A percentile compares a stretch with the other conserved stretches of the same genome.
Evolutionary conservation across 1,140 invertebrate genomes (phyloP).

Genomic region (Bilobella aurantiaca): DNA sequence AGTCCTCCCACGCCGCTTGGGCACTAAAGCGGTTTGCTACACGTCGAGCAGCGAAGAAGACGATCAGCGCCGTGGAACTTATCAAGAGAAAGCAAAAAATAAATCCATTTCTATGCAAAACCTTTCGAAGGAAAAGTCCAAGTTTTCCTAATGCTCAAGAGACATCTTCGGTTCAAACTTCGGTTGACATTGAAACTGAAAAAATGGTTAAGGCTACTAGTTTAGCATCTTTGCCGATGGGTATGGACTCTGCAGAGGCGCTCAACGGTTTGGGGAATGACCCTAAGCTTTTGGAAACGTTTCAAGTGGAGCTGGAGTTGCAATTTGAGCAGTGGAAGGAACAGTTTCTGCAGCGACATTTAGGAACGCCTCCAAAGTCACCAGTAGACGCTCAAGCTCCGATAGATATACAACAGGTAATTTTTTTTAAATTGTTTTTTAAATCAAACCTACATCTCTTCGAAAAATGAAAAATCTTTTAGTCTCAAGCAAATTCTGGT

Average conservation of each 20-base stretch:
- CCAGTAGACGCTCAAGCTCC: background rate
- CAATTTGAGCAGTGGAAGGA: conserved; percentile 34
- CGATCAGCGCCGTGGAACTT: background rate
- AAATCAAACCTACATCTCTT: background rate
- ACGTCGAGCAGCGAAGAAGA: conserved; percentile 26
- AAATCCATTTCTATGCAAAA: conserved; percentile 30
- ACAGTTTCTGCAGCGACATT: conserved; percentile 28
- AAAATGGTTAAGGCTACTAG: background rate
- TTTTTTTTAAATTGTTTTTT: background rate
- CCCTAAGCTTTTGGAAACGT: conserved; percentile 19
- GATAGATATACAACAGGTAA: background rate
- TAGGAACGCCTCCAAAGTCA: conserved; percentile 11
- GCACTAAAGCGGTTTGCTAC: conserved; percentile 6
- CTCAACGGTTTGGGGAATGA: conserved; percentile 19
- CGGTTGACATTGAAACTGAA: too few species aligned
- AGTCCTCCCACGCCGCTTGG: background rate
- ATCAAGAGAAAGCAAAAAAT: background rate
- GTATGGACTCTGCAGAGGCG: background rate
- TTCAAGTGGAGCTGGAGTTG: conserved; percentile 21
- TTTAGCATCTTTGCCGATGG: background rate
- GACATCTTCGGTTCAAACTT: too few species aligned
- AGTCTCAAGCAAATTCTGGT: too few species aligned
- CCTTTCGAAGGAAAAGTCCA: conserved; percentile 12
- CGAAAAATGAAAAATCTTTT: too few species aligned
- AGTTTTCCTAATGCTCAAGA: background rate